Conservation (phyloP, 2,797 vertebrate species). For the Cephalopachus bancanus region DNA sequence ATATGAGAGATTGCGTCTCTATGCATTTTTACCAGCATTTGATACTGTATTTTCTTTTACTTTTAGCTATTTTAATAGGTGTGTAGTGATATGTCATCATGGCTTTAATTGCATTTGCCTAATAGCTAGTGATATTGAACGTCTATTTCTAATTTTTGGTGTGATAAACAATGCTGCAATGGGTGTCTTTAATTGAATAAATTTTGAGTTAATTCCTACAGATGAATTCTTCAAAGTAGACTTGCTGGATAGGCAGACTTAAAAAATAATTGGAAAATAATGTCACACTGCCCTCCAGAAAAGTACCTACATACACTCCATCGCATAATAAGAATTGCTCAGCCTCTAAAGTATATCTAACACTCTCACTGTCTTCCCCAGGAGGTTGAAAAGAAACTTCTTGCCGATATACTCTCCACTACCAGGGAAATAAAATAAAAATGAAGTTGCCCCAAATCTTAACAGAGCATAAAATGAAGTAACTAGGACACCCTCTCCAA, state of each 20-base stretch:
- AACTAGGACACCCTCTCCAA: not conserved
- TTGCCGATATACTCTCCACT: not conserved
- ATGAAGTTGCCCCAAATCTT: not conserved
- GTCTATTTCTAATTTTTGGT: constrained; percentile 41
- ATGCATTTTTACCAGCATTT: not conserved
- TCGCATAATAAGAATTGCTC: not conserved
- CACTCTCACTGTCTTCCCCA: not conserved
- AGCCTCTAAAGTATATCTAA: not conserved
- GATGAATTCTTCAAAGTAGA: constrained; percentile 43
- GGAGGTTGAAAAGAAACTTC: not conserved
- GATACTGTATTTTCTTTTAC: not conserved
- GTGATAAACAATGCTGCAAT: not conserved
- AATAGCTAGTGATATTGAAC: constrained; percentile 28
- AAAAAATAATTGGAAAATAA: not conserved
- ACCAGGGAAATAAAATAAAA: constrained; percentile 17
- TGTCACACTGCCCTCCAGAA: not conserved
- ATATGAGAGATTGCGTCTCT: not conserved
- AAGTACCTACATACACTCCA: not conserved
- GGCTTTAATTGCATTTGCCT: not conserved
- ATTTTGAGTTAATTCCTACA: constrained; percentile 40
- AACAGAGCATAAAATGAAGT: constrained; percentile 55
- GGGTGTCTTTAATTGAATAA: not conserved
- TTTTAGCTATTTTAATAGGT: not conserved
- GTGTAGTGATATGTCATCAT: not conserved
- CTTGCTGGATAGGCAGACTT: not conserved